Evolutionary conservation across 37 sponge, comb jelly and placozoan species (phyloP).

Genomic region (Hormiphora californensis): DNA sequence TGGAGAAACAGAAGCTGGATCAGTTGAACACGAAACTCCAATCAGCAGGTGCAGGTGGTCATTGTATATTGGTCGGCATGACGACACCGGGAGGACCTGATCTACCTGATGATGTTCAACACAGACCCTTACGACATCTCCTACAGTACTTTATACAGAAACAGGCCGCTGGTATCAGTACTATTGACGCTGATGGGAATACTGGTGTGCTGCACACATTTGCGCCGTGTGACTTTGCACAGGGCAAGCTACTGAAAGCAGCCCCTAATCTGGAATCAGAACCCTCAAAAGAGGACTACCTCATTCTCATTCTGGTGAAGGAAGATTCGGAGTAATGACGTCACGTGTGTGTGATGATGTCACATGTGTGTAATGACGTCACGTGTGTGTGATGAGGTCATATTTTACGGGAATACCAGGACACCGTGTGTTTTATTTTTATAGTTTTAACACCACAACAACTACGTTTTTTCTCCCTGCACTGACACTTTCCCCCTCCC

Average conservation of each 20-base stretch:
- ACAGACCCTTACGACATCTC: slow-evolving; percentile 77
- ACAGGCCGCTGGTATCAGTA: slow-evolving; percentile 87
- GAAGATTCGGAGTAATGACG: no score
- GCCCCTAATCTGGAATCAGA: slow-evolving; percentile 70
- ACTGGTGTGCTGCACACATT: slow-evolving; percentile 88
- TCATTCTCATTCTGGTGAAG: slow-evolving; percentile 82
- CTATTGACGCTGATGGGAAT: slow-evolving; percentile 55
- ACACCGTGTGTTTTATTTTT: no score
- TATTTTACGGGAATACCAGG: no score
- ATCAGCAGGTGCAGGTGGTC: slow-evolving; percentile 77
- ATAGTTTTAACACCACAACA: no score
- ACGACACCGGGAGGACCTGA: slow-evolving; percentile 57
- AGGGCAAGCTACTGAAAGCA: slow-evolving; percentile 67
- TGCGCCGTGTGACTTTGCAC: slow-evolving; percentile 90
- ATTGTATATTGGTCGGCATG: slow-evolving; percentile 80
- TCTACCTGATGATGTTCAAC: slow-evolving; percentile 61
- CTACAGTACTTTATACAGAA: slow-evolving; percentile 85
- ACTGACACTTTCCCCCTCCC: no score
- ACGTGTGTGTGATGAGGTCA: no score
- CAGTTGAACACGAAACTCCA: slow-evolving; percentile 85
- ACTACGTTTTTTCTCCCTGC: no score
- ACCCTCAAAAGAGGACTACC: slow-evolving; percentile 84
- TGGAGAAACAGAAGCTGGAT: slow-evolving; percentile 84
- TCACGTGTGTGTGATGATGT: no score
- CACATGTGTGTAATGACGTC: no score